phyloP scores from a whole-genome alignment of 2,888 invertebrate species.

The Drosophila falleni region DNA sequence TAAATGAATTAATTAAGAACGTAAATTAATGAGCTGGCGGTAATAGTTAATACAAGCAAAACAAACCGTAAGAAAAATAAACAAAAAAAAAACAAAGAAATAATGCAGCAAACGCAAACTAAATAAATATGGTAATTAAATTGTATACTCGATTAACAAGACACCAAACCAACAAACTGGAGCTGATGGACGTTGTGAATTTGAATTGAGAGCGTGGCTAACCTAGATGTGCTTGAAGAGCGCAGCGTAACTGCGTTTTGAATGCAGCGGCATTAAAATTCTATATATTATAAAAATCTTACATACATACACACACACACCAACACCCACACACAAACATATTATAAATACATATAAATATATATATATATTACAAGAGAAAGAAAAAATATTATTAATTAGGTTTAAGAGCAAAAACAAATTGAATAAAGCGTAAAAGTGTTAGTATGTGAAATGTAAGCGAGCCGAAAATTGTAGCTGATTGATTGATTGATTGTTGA shows the following conservation, averaged over 20 bases:
- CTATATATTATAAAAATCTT: slow-evolving; percentile 61
- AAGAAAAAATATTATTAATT: slow-evolving; percentile 69
- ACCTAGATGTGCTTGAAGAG: slow-evolving; percentile 45
- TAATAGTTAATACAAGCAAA: slow-evolving; percentile 50
- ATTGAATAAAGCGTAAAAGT: slow-evolving; percentile 70
- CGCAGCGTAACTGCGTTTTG: slow-evolving; percentile 49
- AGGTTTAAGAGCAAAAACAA: slow-evolving; percentile 60
- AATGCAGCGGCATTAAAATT: slow-evolving; percentile 61
- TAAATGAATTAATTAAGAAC: slow-evolving; percentile 39
- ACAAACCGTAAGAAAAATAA: slow-evolving; percentile 8
- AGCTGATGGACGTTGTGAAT: slow-evolving; percentile 34
- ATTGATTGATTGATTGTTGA: slow-evolving; percentile 63
- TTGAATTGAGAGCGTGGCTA: slow-evolving; percentile 48
- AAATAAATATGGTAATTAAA: slow-evolving; percentile 66
- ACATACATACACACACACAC: slow-evolving; percentile 17
- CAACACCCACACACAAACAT: slow-evolving; percentile 27
- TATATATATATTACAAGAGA: slow-evolving; percentile 69
- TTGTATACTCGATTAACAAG: slow-evolving; percentile 78
- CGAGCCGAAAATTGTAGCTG: slow-evolving; percentile 48
- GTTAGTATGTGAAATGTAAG: slow-evolving; percentile 60
- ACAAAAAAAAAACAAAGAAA: slow-evolving; percentile 26
- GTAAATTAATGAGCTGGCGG: slow-evolving; percentile 54
- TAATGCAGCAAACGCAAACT: slow-evolving; percentile 52
- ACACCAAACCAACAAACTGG: slow-evolving; percentile 64
- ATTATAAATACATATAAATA: slow-evolving; percentile 68